Base-by-base conservation (phyloP, 2,888 invertebrate species). In the Drosophila histrio region DNA sequence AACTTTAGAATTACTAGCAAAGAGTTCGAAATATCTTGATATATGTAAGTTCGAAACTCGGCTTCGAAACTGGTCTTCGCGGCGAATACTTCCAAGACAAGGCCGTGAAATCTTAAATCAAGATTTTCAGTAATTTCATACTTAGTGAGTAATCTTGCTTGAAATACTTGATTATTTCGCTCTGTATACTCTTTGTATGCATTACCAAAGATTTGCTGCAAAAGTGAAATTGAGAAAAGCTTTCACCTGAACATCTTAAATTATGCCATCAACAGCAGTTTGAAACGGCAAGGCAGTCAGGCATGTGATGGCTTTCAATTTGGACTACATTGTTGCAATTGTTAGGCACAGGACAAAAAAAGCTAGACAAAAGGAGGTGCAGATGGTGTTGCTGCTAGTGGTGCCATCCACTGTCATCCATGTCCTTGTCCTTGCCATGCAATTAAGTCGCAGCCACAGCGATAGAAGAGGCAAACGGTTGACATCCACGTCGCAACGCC, bases 361-460 rank as follows among this genome's bases (percentile, higher is more conserved):
- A 34, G 8, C n/a, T 8, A 15, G 39, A 26, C 47, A 44, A 19
- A n/a, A 13, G 39, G 7, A 17, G 36, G 11, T 13, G 13, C 30
- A 26, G 22, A 17, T n/a, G 22, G 15, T 30, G 6, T 26, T 28
- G 17, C 1, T 1, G 24, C 7, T 8, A 7, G 9, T 50, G n/a
- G 1, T 9, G 4, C 4, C 9, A n/a, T 9, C 49, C 49, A 11
- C 19, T 36, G 28, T 7, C 54, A 63, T 22, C 21, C 46, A 36
- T 44, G 61, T 73, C 66, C 59, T 54, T 60, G 62, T 74, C 53
- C 62, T 60, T 72, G 72, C 53, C 72, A 26, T 46, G 65, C 72
- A 74, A 67, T 77, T 72, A 76, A 61, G 68, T 61, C 46, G 44
- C 44, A 63, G 41, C 59, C 67, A 63, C 52, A 63, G 46, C 38